These are phyloP conservation scores for Clostera curtula DNA, from an alignment of 2,888 invertebrate species.

Conservation along the genomic window DNA sequence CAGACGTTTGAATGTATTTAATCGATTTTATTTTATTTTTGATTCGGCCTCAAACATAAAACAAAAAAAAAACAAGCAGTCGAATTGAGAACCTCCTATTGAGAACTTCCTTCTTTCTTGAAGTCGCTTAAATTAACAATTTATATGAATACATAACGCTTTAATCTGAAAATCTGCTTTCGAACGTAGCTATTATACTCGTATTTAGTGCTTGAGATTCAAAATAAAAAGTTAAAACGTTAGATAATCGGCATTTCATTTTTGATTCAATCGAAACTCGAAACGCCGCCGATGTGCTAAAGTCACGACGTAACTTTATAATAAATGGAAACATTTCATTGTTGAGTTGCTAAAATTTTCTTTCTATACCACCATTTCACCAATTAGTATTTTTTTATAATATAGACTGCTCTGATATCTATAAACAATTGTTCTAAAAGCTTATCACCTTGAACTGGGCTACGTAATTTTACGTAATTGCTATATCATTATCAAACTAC, in stretches of 20 bases:
- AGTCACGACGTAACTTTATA: too few relatives aligned
- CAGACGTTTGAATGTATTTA: too few relatives aligned
- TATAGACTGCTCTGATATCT: constrained; percentile 21
- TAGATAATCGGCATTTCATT: constrained; percentile 6
- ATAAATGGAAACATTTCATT: too few relatives aligned
- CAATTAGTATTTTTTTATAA: too few relatives aligned
- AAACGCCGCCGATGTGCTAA: too few relatives aligned
- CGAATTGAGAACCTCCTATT: not conserved
- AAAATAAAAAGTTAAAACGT: constrained; percentile 5
- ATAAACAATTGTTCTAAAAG: constrained; percentile 26
- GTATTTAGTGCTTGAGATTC: constrained; percentile 7
- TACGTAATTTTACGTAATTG: constrained; percentile 68
- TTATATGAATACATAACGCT: constrained; percentile 5
- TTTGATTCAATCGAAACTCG: constrained; percentile 7
- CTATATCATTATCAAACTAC: constrained; percentile 69
- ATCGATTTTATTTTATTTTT: constrained; percentile 2
- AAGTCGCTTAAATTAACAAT: constrained; percentile 2
- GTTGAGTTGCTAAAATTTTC: too few relatives aligned
- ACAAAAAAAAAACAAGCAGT: too few relatives aligned
- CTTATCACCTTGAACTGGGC: constrained; percentile 63
- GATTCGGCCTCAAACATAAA: not conserved
- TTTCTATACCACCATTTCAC: too few relatives aligned
- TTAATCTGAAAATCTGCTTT: constrained; percentile 14
- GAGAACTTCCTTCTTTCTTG: not conserved
- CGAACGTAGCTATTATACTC: constrained; percentile 11